A percentile compares a stretch with the other conserved stretches of the same genome.
phyloP scores from a whole-genome alignment of 2,888 invertebrate species.

The Spilarctia lutea region DNA sequence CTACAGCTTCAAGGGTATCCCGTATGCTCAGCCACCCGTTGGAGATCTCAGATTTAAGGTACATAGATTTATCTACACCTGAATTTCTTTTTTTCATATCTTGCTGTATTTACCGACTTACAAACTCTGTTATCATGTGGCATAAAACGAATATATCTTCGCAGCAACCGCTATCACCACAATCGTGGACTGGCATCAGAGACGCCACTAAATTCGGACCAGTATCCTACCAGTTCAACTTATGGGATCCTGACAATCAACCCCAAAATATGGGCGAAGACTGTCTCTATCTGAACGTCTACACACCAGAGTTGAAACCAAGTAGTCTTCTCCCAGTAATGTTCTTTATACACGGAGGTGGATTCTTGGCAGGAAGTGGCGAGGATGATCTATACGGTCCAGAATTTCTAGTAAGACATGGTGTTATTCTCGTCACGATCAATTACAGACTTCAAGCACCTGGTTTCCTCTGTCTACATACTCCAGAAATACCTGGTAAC shows the following conservation, averaged over 20 bases:
- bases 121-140: too few relatives aligned
- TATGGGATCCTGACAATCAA: conserved; percentile 10
- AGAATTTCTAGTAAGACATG: conserved; percentile 70
- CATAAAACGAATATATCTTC: too few relatives aligned
- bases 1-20: conserved; percentile 59
- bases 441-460: conserved; percentile 76
- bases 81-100: neutral
- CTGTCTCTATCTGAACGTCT: conserved; percentile 77
- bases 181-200: conserved; percentile 65
- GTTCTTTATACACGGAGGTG: conserved; percentile 77
- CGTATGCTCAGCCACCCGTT: too few relatives aligned
- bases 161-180: conserved; percentile 42
- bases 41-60: too few relatives aligned
- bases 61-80: too few relatives aligned
- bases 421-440: conserved; percentile 72
- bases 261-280: conserved; percentile 65
- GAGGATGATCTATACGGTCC: conserved; percentile 72
- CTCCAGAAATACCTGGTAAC: conserved; percentile 76
- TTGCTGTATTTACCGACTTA: too few relatives aligned
- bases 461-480: conserved; percentile 75
- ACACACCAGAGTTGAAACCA: conserved; percentile 66
- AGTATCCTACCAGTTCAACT: conserved; percentile 22
- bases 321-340: conserved; percentile 65
- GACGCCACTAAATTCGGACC: conserved; percentile 64
- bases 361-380: conserved; percentile 66